Evolutionary conservation across 2,113 vertebrate species (phyloP).

Genomic region (Peromyscus polionotus): DNA sequence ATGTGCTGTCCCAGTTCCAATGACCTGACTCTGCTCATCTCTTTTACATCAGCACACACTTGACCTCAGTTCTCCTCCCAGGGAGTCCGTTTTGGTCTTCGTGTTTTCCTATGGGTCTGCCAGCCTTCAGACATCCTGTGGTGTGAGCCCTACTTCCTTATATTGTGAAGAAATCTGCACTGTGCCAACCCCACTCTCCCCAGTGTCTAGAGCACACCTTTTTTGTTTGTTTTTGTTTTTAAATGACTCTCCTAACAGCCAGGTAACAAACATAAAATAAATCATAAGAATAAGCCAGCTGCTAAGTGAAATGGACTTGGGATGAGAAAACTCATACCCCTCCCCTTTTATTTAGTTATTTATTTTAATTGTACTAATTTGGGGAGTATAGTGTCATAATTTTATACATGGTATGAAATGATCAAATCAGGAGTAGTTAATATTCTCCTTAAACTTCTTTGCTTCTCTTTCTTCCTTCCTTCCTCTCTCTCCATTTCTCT

Average conservation of each 20-base stretch:
- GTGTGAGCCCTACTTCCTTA: too few relatives aligned
- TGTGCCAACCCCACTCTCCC: not conserved
- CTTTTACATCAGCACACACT: not conserved
- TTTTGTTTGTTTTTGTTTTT: not conserved
- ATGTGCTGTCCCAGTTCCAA: fast-evolving
- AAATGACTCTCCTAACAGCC: constrained; percentile 66
- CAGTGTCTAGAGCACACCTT: too few relatives aligned
- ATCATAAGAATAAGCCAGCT: constrained; percentile 76
- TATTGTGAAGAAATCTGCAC: not conserved
- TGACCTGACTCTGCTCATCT: not conserved
- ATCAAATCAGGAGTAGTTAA: not conserved
- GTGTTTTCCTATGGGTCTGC: not conserved
- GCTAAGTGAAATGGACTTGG: constrained; percentile 73
- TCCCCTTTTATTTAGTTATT: not conserved
- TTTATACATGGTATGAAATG: not conserved
- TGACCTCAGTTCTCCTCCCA: not conserved
- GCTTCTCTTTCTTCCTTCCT: not conserved
- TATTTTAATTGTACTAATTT: not conserved
- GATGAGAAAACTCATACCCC: constrained; percentile 46
- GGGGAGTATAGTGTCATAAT: not conserved
- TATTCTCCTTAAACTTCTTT: not conserved
- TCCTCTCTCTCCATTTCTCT: not conserved
- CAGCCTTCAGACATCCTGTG: not conserved
- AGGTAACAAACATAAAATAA: constrained; percentile 64
- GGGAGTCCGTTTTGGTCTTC: not conserved